These are phyloP conservation scores for Pangasius djambal DNA, from an alignment of 2,797 vertebrate species.

Conservation along the genomic window DNA sequence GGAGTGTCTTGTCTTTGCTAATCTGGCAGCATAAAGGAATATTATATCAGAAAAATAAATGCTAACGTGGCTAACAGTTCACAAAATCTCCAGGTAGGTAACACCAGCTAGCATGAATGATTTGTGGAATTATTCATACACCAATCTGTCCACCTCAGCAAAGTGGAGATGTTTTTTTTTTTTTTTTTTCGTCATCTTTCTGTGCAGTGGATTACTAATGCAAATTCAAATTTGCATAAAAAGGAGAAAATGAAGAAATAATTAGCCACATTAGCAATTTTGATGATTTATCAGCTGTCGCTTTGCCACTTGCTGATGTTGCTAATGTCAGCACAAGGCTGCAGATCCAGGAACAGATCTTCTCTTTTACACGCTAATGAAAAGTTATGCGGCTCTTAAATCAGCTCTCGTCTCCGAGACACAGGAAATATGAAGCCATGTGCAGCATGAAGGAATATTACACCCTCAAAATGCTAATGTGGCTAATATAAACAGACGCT, in stretches of 20 bases:
- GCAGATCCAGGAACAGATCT: constrained; percentile 1
- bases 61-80: neutral
- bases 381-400: constrained; percentile 34
- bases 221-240: constrained; percentile 11
- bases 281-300: constrained; percentile 6
- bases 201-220: neutral
- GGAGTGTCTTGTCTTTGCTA: neutral
- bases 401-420: neutral
- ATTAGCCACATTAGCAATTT: constrained; percentile 26
- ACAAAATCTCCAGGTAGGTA: neutral
- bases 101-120: neutral
- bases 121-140: neutral
- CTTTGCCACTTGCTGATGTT: neutral
- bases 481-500: constrained; percentile 13
- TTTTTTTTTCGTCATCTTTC: neutral
- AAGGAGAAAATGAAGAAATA: neutral
- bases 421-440: neutral
- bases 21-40: neutral
- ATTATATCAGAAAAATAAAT: neutral
- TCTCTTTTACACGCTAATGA: constrained; percentile 23
- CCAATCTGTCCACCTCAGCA: neutral
- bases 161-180: neutral
- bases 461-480: constrained; percentile 33
- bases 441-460: constrained; percentile 19
- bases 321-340: constrained; percentile 3